Evolutionary conservation across 2,113 vertebrate species (phyloP), one percentile per base, ranked within the genome.

Genomic region (Pampusana beccarii): DNA sequence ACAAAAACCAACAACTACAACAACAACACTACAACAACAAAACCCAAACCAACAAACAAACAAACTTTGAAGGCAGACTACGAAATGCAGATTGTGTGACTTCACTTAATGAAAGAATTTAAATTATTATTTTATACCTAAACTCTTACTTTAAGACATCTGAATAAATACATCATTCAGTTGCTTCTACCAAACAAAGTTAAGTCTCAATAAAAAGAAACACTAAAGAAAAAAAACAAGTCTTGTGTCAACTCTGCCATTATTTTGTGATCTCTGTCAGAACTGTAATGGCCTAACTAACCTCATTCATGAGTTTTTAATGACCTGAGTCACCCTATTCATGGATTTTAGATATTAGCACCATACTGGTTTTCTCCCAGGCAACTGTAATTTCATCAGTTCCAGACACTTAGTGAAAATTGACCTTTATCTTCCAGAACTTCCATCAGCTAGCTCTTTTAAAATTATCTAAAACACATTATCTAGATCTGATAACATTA

Each of bases 341-440:
- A 70, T 46, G 34, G 1, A 2, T 86, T 81, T 95, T 74, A 70
- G 40, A 78, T 94, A 58, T 86, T 92, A 64, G 51, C 64, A 95
- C 31, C 44, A 42, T 20, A 60, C 23, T 60, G 29, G 4, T 51
- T 90, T 95, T 92, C 86, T 92, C 54, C 42, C 31, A 46, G 71
- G 86, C 88, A 88, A 61, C 16, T 58, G 23, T 33, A 88, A 86
- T 90, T 92, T 90, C 80, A 65, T 88, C 72, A 62, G 40, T 84
- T 91, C 15, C 83, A 89, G 64, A 86, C 60, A 80, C 56, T 94
- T 91, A 86, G 80, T 80, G 46, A 85, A 93, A 92, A 91, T 26
- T 84, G 65, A 94, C 95, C 84, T 91, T 94, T 92, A 80, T 84
- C 56, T 93, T 95, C 31, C 25, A 92, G 80, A 86, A 64, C 28